phyloP scores from a whole-genome alignment of 1,140 invertebrate species.

The Daktulosphaira vitifoliae region DNA sequence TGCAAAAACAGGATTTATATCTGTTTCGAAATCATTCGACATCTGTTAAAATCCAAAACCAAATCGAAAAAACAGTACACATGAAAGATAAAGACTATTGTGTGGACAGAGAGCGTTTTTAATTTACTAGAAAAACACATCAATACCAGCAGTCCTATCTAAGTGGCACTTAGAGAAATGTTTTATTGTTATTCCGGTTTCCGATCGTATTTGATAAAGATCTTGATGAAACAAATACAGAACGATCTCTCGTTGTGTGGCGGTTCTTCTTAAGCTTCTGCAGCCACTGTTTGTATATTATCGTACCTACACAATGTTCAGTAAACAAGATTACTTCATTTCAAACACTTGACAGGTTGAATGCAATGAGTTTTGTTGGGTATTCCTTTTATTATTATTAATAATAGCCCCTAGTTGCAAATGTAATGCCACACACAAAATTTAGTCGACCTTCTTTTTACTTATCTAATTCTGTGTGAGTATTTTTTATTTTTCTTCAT shows the following conservation, averaged over 20 bases:
- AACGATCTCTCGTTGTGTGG: slow-evolving; percentile 10
- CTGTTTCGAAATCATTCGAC: slow-evolving; percentile 26
- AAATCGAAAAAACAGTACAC: slow-evolving; percentile 4
- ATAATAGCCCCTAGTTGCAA: slow-evolving; percentile 8
- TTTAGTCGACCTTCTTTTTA: slow-evolving; percentile 22
- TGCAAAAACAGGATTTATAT: slow-evolving; percentile 29
- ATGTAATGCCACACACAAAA: slow-evolving; percentile 3
- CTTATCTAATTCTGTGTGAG: background rate
- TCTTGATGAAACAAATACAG: slow-evolving; percentile 24
- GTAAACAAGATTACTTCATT: slow-evolving; percentile 32
- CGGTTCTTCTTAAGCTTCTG: slow-evolving; percentile 1
- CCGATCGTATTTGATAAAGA: slow-evolving; percentile 32
- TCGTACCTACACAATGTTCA: background rate
- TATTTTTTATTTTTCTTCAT: slow-evolving; percentile 8
- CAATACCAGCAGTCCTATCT: slow-evolving; percentile 19
- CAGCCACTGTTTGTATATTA: slow-evolving; percentile 13
- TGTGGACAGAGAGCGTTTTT: slow-evolving; percentile 30
- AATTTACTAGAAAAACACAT: slow-evolving; percentile 34
- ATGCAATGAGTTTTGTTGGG: slow-evolving; percentile 30
- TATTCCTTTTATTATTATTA: slow-evolving; percentile 22
- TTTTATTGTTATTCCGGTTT: slow-evolving; percentile 33
- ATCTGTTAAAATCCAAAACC: slow-evolving; percentile 25
- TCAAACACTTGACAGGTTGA: slow-evolving; percentile 33
- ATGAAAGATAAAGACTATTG: slow-evolving; percentile 24
- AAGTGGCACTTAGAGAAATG: slow-evolving; percentile 28